Base-by-base conservation (phyloP, 2,113 vertebrate genomes). In the Nothoprocta perdicaria region DNA sequence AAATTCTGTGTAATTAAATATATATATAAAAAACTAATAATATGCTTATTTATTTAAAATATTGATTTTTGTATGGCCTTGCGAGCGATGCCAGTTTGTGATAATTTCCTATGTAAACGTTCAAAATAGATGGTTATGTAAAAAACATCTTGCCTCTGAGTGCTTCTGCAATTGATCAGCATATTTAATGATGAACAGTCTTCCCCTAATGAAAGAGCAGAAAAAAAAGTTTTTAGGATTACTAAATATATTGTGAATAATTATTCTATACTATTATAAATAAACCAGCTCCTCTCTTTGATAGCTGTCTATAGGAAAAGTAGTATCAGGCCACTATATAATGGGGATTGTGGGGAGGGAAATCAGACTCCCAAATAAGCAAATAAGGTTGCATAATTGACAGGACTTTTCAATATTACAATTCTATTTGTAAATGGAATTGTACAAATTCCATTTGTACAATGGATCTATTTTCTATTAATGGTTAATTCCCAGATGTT, bases 161-260 rank as follows among this genome's bases (percentile, higher is more conserved):
- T 31, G 6, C 3, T 74, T 84, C 84, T 71, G 18, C 15, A 18
- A 69, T 27, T 57, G n/a, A 7, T 6, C 22, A 68, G 18, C 4
- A 26, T 8, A 1, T 61, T 67, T 43, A 65, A 68, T 27, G 10
- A 27, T 23, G 35, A 77, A 27, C 9, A n/a, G 33, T 22, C 2
- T 74, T 40, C 66, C 8, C 5, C 1, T 62, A 38, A 43, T 29
- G 38, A 80, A 69, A 55, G 4, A 66, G 7, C 12, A 3, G 2
- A 84, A 74, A 2, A 6, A 6, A 0, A 66, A 16, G 6, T 26
- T 74, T 77, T 62, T 26, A 75, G 40, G 41, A 62, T 86, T 77
- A 38, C 2, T 57, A 3, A 0, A 0, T 41, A 45, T 18, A 45
- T 6, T 48, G 2, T 53, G 8, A 83, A 71, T 45, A 2, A 69